Evolutionary conservation across 2,888 invertebrate genomes (phyloP), one percentile per base, ranked within the genome.

Genomic region (Horisme vitalbata): DNA sequence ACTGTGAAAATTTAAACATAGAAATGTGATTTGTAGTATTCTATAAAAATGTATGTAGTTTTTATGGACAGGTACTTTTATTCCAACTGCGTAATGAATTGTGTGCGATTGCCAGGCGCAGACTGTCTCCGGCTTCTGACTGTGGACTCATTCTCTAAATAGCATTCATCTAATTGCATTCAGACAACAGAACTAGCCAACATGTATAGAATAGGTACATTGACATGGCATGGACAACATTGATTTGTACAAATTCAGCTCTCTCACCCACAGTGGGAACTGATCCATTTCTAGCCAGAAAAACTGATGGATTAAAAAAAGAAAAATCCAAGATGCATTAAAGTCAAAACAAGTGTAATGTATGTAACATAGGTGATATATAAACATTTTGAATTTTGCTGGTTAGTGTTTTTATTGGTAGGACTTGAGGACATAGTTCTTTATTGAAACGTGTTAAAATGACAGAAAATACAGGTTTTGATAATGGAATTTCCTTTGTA

Each of bases 211-310:
- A 61, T 70, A 71, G 68, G 68, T 77, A 83, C 79, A 82, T 75
- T 66, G 73, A 83, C 76, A 79, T 79, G 71, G 73, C 76, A 79
- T 79, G 70, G 72, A 86, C 87, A 87, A 87, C 88, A 88, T 71
- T 75, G 74, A 87, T 76, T 69, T 75, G 75, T 81, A 83, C 68
- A 77, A 79, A 70, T 78, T 66, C 83, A 84, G 87, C 87, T 83
- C 85, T 91, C 91, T 91, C 91, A 92, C 92, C 91, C 88, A 92
- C 75, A 82, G 91, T 91, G 85, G 91, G 91, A 83, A 91, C 90
- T 83, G 91, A 88, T 90, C 91, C 91, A 83, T 90, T 91, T 91
- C 91, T 91, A 91, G 91, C 78, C 87, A 91, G 91, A 87, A 91
- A 87, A 80, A 91, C 92, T 92, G 90, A 84, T 84, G 84, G 86